Conservation (phyloP, 2,797 vertebrate species). For the Pyrocephalus nanus region DNA sequence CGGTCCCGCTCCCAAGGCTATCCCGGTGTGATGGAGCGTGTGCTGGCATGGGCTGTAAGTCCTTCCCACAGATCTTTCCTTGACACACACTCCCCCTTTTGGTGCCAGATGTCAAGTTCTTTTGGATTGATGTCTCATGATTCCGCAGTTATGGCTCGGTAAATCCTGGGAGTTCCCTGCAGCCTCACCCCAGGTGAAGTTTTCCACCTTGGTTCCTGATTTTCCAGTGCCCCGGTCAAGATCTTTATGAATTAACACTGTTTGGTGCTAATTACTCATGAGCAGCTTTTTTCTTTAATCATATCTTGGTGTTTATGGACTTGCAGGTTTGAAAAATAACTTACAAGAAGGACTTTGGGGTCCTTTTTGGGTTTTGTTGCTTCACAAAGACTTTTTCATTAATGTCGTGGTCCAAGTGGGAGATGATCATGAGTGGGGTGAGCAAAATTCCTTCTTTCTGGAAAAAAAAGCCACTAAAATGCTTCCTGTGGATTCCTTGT, state of each 20-base stretch:
- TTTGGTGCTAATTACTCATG: fast-evolving
- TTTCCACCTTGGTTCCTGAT: neutral
- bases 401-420: fast-evolving
- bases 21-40: neutral
- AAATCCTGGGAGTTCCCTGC: neutral
- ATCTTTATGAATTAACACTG: neutral
- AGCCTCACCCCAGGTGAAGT: neutral
- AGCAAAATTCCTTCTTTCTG: neutral
- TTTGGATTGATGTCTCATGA: neutral
- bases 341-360: fast-evolving
- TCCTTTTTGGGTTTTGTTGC: neutral
- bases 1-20: neutral
- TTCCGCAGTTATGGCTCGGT: neutral
- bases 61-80: constrained; percentile 22
- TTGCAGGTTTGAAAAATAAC: neutral
- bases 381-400: neutral
- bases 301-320: neutral
- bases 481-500: no score
- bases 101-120: constrained; percentile 38
- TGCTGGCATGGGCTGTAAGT: neutral
- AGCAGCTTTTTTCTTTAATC: fast-evolving
- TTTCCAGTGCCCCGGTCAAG: fast-evolving
- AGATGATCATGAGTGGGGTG: fast-evolving
- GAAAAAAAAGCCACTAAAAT: neutral
- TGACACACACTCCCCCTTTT: constrained; percentile 56